Evolutionary conservation across 2,113 vertebrate genomes (phyloP).

Genomic region (Cochlearius cochlearius): DNA sequence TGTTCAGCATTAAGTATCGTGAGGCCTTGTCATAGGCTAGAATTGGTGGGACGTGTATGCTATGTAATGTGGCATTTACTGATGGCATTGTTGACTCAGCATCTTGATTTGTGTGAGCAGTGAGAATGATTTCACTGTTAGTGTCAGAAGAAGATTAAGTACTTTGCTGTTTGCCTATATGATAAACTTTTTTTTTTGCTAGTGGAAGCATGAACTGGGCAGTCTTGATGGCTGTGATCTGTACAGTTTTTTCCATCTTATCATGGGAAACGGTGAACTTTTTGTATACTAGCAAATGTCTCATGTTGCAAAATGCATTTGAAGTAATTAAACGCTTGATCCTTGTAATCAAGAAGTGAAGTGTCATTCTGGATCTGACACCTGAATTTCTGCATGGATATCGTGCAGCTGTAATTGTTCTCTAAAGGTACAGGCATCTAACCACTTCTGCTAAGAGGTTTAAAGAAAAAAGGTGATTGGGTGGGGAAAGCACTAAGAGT

Average conservation of each 20-base stretch:
- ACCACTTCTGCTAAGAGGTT: neutral
- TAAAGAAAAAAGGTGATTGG: neutral
- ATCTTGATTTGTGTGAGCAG: neutral
- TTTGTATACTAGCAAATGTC: neutral
- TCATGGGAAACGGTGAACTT: neutral
- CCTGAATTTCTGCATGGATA: neutral
- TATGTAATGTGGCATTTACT: neutral
- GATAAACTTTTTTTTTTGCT: neutral
- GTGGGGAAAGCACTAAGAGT: neutral
- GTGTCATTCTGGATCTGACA: neutral
- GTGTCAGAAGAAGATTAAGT: neutral
- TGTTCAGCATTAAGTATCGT: neutral
- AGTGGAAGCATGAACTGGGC: neutral
- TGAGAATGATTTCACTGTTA: neutral
- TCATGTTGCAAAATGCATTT: neutral
- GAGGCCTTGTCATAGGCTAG: neutral
- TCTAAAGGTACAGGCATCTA: neutral
- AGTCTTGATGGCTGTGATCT: neutral
- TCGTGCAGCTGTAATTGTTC: neutral
- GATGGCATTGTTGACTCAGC: neutral
- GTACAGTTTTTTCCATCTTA: neutral
- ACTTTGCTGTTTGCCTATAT: neutral
- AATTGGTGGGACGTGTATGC: fast-evolving
- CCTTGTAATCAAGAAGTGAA: neutral
- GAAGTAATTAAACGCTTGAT: neutral